Evolutionary conservation across 2,113 vertebrate species (phyloP).

Genomic region (Callospermophilus lateralis): DNA sequence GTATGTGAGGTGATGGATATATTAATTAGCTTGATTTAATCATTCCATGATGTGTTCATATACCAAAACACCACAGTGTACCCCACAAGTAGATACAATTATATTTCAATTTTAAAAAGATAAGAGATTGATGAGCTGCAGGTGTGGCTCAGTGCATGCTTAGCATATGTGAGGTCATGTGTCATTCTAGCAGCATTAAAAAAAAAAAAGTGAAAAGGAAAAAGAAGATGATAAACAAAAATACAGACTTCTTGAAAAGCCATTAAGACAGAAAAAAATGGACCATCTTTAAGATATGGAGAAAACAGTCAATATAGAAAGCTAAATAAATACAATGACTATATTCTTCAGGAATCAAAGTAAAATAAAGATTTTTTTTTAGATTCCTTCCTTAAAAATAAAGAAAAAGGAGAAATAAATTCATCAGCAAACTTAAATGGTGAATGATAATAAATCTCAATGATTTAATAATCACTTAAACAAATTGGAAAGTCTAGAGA

Average conservation of each 20-base stretch:
- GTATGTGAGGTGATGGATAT: not conserved
- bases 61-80: not conserved
- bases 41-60: not conserved
- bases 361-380: not conserved
- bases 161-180: not conserved
- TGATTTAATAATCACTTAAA: not conserved
- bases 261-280: conserved; percentile 40
- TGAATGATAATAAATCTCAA: not conserved
- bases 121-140: not conserved
- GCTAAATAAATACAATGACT: conserved; percentile 43
- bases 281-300: conserved; percentile 11
- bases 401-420: not conserved
- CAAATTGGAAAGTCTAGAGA: no score
- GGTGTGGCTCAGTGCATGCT: not conserved
- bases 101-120: not conserved
- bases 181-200: not conserved
- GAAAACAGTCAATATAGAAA: conserved; percentile 31
- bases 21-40: not conserved
- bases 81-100: not conserved
- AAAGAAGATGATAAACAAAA: not conserved
- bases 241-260: not conserved
- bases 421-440: not conserved
- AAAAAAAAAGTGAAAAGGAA: not conserved
- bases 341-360: not conserved
- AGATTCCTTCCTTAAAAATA: not conserved